Evolutionary conservation across 35 echinoderm and acorn worm species (phyloP).

Genomic region (Amphiura filiformis): DNA sequence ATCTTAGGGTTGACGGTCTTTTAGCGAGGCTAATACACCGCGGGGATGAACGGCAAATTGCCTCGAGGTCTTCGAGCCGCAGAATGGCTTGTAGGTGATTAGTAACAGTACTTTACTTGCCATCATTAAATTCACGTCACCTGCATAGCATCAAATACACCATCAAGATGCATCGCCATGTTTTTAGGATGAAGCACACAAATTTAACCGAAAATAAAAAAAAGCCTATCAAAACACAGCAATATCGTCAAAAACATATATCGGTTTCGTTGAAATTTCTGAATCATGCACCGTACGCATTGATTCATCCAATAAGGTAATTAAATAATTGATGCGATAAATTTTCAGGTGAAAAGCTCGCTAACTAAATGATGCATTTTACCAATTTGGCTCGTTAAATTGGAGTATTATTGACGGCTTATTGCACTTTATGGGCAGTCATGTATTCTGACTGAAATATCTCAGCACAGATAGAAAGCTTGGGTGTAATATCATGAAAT

Average conservation of each 20-base stretch:
- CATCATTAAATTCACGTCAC: constrained; percentile 4
- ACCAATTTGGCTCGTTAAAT: not conserved
- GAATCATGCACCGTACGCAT: no score
- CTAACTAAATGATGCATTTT: constrained; percentile 7
- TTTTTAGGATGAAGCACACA: no score
- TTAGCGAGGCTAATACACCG: constrained; percentile 6
- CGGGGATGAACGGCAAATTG: not conserved
- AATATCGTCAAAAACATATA: no score
- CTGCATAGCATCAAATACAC: not conserved
- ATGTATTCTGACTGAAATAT: not conserved
- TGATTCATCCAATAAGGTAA: not conserved
- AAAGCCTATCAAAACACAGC: no score
- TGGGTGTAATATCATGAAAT: not conserved
- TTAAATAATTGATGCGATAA: not conserved
- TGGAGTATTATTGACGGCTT: not conserved
- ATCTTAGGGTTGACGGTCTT: not conserved
- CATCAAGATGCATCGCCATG: not conserved
- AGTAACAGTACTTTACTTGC: not conserved
- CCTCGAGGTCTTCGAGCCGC: not conserved
- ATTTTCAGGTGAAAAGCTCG: not conserved
- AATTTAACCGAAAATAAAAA: no score
- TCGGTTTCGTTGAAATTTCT: no score
- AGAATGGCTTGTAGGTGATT: constrained; percentile 7
- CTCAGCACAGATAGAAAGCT: not conserved
- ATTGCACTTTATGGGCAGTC: not conserved